These are phyloP conservation scores for Parnassius mnemosyne DNA, from an alignment of 2,888 invertebrate species.

Conservation along the genomic window DNA sequence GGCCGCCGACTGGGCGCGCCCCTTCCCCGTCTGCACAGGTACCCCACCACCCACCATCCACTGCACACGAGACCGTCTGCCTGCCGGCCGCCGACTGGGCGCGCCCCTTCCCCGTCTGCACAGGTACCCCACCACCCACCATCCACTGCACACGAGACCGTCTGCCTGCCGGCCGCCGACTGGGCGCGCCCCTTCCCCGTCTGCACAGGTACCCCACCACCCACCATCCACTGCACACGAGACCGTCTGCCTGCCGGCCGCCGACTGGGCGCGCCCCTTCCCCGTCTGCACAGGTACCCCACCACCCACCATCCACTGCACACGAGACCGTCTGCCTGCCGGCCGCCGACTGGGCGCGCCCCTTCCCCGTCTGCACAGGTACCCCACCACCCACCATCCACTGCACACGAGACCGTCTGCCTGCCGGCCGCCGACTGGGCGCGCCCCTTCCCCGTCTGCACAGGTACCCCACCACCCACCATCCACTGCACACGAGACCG, in stretches of 20 bases:
- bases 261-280: slow-evolving; percentile 35
- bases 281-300: too few relatives aligned
- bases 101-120: slow-evolving; percentile 35
- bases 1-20: too few relatives aligned
- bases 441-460: slow-evolving; percentile 35
- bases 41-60: too few relatives aligned
- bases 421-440: slow-evolving; percentile 60
- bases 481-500: too few relatives aligned
- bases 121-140: too few relatives aligned
- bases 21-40: slow-evolving; percentile 35
- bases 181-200: slow-evolving; percentile 35
- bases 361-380: slow-evolving; percentile 35
- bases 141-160: too few relatives aligned
- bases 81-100: slow-evolving; percentile 60
- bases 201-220: too few relatives aligned
- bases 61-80: slow-evolving; percentile 88
- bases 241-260: slow-evolving; percentile 84
- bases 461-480: too few relatives aligned
- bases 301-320: too few relatives aligned
- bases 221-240: too few relatives aligned
- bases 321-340: slow-evolving; percentile 88
- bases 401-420: slow-evolving; percentile 88
- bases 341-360: too few relatives aligned
- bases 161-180: slow-evolving; percentile 80
- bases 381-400: too few relatives aligned